phyloP scores from a whole-genome alignment of 1,140 invertebrate species.

The Platyscapa corneri region DNA sequence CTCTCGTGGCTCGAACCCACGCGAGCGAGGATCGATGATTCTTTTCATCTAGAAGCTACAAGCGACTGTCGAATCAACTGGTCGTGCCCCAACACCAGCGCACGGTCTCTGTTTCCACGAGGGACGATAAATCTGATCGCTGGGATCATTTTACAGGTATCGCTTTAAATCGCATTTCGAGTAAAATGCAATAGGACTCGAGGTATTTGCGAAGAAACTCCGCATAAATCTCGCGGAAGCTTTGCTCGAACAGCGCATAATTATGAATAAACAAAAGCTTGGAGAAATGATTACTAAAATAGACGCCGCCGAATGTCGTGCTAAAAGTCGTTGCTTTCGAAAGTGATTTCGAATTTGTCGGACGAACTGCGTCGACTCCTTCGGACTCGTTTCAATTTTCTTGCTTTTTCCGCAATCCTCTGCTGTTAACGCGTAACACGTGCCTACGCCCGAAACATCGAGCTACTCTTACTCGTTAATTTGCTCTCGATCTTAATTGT shows the following conservation, averaged over 20 bases:
- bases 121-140: conserved; percentile 29
- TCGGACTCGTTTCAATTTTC: no score
- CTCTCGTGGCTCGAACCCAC: background rate
- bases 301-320: background rate
- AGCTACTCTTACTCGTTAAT: no score
- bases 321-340: background rate
- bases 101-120: conserved; percentile 23
- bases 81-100: conserved; percentile 41
- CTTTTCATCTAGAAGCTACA: conserved; percentile 53
- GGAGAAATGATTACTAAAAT: background rate
- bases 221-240: background rate
- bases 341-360: no score
- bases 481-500: no score
- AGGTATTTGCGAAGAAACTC: background rate
- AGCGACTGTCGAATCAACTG: conserved; percentile 36
- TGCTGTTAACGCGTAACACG: no score
- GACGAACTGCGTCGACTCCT: no score
- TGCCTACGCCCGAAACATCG: no score
- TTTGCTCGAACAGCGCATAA: background rate
- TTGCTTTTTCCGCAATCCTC: no score
- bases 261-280: background rate
- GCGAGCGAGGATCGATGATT: conserved; percentile 48
- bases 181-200: background rate
- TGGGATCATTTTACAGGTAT: conserved; percentile 22
- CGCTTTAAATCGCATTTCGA: conserved; percentile 28